Evolutionary conservation across 2,113 vertebrate genomes (phyloP).

Genomic region (Ceyx cyanopectus): DNA sequence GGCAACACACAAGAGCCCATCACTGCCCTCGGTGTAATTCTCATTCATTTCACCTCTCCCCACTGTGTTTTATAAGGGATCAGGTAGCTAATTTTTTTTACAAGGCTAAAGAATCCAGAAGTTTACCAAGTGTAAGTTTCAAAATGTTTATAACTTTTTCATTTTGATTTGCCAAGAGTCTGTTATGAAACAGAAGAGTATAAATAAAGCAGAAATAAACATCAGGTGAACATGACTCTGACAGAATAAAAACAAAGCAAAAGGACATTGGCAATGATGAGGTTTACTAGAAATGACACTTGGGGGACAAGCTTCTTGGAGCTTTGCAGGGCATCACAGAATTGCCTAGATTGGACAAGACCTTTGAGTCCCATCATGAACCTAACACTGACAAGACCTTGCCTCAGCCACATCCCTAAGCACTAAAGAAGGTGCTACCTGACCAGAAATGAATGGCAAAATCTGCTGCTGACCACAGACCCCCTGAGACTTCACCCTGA

Average conservation of each 20-base stretch:
- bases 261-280: accelerated
- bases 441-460: background rate
- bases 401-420: too few relatives aligned
- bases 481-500: accelerated
- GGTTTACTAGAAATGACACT: background rate
- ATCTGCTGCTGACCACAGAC: background rate
- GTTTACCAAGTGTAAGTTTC: background rate
- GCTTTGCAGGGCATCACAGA: background rate
- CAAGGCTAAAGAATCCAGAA: background rate
- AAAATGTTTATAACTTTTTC: background rate
- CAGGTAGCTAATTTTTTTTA: background rate
- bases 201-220: background rate
- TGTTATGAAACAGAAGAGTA: background rate
- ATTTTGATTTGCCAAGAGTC: background rate
- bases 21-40: accelerated
- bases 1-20: accelerated
- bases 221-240: accelerated
- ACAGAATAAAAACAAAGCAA: background rate
- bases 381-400: too few relatives aligned
- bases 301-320: background rate
- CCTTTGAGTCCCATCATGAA: too few relatives aligned
- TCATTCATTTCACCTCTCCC: background rate
- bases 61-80: background rate
- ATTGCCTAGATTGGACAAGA: too few relatives aligned
- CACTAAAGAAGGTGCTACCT: background rate